A percentile compares a stretch with the other conserved stretches of the same genome.
Evolutionary conservation across 2,797 vertebrate species (phyloP).

Genomic region (Mormyrus hasselquistii): DNA sequence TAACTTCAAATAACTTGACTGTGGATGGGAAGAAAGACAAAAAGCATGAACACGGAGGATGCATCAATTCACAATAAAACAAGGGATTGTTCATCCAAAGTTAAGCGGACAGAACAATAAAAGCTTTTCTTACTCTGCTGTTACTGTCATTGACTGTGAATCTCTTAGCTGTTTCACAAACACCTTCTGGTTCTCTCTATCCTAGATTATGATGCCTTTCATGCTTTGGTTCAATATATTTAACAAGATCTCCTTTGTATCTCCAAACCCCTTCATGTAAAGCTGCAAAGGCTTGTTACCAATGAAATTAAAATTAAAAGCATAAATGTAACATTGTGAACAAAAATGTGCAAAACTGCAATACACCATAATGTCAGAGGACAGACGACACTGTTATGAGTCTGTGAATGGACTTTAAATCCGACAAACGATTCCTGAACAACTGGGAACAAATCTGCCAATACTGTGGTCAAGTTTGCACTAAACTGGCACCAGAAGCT

Average conservation of each 20-base stretch:
- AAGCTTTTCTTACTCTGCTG: background rate
- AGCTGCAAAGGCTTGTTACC: background rate
- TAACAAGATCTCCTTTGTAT: background rate
- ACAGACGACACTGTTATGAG: background rate
- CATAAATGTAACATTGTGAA: background rate
- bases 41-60: background rate
- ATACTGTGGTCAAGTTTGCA: background rate
- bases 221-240: background rate
- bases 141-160: background rate
- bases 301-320: background rate
- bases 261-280: background rate
- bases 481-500: background rate
- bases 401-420: background rate
- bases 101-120: background rate
- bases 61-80: background rate
- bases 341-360: background rate
- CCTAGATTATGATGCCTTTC: background rate
- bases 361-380: background rate
- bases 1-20: constrained; percentile 85
- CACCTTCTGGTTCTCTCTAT: background rate
- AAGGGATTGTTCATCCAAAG: background rate
- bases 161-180: background rate
- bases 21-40: constrained; percentile 17
- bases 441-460: background rate
- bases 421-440: background rate